A percentile compares a stretch with the other conserved stretches of the same genome.
Evolutionary conservation across 2,888 invertebrate genomes (phyloP).

Genomic region (Dasysyrphus tricinctus): DNA sequence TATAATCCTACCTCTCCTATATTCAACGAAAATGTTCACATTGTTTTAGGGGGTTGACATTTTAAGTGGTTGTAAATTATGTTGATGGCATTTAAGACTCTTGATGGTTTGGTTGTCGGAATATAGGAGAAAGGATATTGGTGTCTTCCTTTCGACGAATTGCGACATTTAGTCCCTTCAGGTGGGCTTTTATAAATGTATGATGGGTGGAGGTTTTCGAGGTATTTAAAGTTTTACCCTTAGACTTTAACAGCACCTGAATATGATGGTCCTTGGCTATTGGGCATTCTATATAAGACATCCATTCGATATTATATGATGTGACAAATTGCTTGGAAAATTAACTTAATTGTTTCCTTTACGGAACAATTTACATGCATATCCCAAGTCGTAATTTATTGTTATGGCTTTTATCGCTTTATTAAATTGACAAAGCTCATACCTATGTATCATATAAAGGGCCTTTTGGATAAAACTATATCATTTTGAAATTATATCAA

Average conservation of each 20-base stretch:
- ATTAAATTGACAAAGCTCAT: conserved; percentile 34
- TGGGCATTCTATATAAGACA: background rate
- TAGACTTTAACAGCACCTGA: background rate
- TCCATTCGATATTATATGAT: conserved; percentile 38
- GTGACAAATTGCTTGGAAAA: conserved; percentile 73
- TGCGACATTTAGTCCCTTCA: conserved; percentile 16
- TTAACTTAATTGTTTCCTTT: conserved; percentile 71
- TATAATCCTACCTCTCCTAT: background rate
- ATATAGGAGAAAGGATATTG: background rate
- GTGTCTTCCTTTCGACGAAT: conserved; percentile 39
- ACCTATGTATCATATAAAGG: background rate
- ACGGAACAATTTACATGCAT: conserved; percentile 54
- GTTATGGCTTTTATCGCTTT: conserved; percentile 54
- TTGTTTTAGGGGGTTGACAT: conserved; percentile 24
- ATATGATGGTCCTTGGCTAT: background rate
- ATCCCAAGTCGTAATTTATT: conserved; percentile 47
- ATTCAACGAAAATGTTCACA: background rate
- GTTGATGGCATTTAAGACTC: conserved; percentile 54
- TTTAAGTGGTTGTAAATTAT: conserved; percentile 44
- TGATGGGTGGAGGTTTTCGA: background rate
- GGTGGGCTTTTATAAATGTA: conserved; percentile 8
- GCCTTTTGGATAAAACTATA: background rate
- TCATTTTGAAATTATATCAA: background rate
- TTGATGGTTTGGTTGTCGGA: conserved; percentile 50
- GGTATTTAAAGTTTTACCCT: conserved; percentile 38